Base-by-base conservation (phyloP, 2,113 vertebrate genomes). In the Balaenoptera acutorostrata region DNA sequence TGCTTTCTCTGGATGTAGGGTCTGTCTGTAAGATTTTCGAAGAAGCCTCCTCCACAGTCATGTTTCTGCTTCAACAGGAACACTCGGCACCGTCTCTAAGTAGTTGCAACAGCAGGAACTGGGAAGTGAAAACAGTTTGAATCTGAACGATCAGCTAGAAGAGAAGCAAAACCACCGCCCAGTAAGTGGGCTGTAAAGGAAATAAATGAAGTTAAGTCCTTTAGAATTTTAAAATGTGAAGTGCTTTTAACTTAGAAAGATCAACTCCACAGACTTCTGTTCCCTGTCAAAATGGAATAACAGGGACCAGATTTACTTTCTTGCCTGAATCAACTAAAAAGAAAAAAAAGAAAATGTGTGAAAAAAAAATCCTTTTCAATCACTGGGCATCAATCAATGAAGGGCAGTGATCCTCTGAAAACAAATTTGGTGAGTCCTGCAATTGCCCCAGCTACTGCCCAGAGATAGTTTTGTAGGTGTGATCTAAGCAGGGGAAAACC, bases 1-100 rank as follows among this genome's bases (percentile, higher is more conserved):
- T 0, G 23, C 1, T 4, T 5, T 25, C 27, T 55, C 6, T 64
- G 15, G 3, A n/a, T 8, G 21, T 13, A 57, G 3, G 23, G 1
- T 18, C 46, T 66, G 18, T 8, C 4, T 57, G 33, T 11, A 55
- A 31, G 8, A 39, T 31, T 25, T 12, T 15, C 14, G 0, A 11
- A 27, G 23, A 23, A 31, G 6, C 0, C 9, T 93, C 66, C 8
- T 2, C 2, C 8, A 31, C 12, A 2, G 12, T 2, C 55, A 63
- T 91, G 63, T 11, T 33, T 36, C 13, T 29, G 12, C 13, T 52
- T 21, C 14, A 71, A 14, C 17, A 12, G 13, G 14, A 23, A 7
- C 3, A 55, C 29, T 84, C 3, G 12, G 11, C 31, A 2, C 10
- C 5, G 21, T 20, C 36, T 39, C 9, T 29, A 10, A 11, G 3